Evolutionary conservation across 2,113 vertebrate species (phyloP).

Genomic region (Sebastes fasciatus): DNA sequence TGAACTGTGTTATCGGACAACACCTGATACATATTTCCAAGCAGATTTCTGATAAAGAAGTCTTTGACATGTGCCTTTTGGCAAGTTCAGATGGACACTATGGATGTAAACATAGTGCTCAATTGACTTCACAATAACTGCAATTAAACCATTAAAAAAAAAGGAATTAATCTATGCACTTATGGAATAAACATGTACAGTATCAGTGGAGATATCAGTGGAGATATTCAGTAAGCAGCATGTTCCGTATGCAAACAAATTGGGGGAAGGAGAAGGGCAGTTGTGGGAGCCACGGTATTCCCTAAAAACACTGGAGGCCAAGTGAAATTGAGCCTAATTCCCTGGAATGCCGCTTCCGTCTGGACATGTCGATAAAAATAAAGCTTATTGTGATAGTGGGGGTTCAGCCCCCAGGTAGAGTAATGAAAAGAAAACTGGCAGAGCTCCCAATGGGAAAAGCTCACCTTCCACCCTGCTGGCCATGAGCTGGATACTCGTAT

Average conservation of each 20-base stretch:
- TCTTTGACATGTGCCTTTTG: constrained; percentile 48
- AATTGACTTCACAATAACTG: constrained; percentile 31
- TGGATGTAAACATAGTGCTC: constrained; percentile 23
- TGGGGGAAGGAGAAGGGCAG: constrained; percentile 2
- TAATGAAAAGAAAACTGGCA: constrained; percentile 82
- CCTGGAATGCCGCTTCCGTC: constrained; percentile 82
- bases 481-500: constrained; percentile 39
- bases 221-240: constrained; percentile 34
- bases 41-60: constrained; percentile 51
- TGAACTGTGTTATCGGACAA: constrained; percentile 18
- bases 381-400: constrained; percentile 83
- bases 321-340: constrained; percentile 85
- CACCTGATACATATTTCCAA: constrained; percentile 45
- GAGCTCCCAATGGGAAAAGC: constrained; percentile 68
- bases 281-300: constrained; percentile 65
- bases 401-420: constrained; percentile 72
- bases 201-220: constrained; percentile 32
- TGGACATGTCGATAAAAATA: constrained; percentile 81
- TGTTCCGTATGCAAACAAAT: constrained; percentile 37
- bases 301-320: constrained; percentile 80
- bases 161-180: constrained; percentile 35
- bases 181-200: constrained; percentile 44
- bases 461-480: constrained; percentile 63
- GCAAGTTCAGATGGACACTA: constrained; percentile 43
- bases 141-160: constrained; percentile 25